Percentiles rank a stretch among this genome's conserved stretches.
Conservation (phyloP, 2,888 invertebrate species). For the Actias luna region DNA sequence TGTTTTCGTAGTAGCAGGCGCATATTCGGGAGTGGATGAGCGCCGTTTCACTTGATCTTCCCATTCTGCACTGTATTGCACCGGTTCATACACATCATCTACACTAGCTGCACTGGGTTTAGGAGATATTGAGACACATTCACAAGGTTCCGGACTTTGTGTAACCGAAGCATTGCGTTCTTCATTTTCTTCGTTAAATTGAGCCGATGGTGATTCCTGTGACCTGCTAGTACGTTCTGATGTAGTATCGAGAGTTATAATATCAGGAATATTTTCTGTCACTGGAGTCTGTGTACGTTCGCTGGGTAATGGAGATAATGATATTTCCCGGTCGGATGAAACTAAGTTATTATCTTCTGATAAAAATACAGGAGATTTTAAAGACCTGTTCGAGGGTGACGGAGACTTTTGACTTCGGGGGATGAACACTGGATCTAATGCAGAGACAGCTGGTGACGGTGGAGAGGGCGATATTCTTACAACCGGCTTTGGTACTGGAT, state of each 20-base stretch:
- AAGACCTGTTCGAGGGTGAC: slow-evolving; percentile 56
- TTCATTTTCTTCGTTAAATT: slow-evolving; percentile 43
- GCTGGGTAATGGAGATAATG: slow-evolving; percentile 44
- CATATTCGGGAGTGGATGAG: slow-evolving; percentile 69
- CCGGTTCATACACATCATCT: slow-evolving; percentile 60
- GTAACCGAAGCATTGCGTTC: slow-evolving; percentile 40
- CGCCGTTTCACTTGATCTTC: slow-evolving; percentile 64
- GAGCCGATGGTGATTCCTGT: slow-evolving; percentile 45
- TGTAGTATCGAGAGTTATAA: slow-evolving; percentile 29
- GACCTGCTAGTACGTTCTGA: slow-evolving; percentile 34
- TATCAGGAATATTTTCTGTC: slow-evolving; percentile 38
- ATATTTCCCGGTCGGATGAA: slow-evolving; percentile 36
- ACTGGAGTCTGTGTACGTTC: slow-evolving; percentile 32
- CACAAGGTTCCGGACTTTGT: slow-evolving; percentile 48
- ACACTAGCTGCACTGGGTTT: slow-evolving; percentile 38
- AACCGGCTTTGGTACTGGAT: slow-evolving; percentile 38
- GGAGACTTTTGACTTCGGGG: slow-evolving; percentile 60
- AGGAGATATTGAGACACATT: slow-evolving; percentile 48
- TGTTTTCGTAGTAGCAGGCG: slow-evolving; percentile 45
- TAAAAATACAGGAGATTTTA: slow-evolving; percentile 50
- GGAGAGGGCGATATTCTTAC: slow-evolving; percentile 51
- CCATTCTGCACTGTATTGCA: slow-evolving; percentile 62
- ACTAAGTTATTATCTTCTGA: slow-evolving; percentile 41
- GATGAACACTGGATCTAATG: slow-evolving; percentile 40
- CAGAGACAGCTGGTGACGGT: slow-evolving; percentile 35